Conservation (phyloP, 2,888 invertebrate species). For the Chalcosyrphus nemorum region DNA sequence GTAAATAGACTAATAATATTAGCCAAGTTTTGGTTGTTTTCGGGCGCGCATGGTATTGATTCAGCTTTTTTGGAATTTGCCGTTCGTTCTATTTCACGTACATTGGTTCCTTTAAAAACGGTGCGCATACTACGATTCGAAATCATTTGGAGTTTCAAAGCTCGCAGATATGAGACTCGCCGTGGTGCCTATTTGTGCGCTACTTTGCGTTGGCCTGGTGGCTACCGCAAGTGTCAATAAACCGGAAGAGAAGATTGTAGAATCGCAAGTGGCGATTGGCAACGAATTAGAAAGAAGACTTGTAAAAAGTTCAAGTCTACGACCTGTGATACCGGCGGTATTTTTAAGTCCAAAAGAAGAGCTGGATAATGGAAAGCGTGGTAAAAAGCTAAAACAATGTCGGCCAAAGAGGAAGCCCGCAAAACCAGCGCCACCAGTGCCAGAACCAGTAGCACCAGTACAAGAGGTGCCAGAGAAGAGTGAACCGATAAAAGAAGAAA, state of each 20-base stretch:
- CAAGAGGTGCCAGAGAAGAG: neutral
- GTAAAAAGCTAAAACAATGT: slow-evolving; percentile 17
- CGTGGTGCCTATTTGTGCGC: slow-evolving; percentile 58
- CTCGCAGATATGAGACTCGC: slow-evolving; percentile 54
- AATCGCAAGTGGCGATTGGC: neutral
- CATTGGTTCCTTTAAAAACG: slow-evolving; percentile 44
- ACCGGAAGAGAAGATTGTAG: neutral
- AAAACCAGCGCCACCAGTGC: neutral
- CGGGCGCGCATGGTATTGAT: slow-evolving; percentile 28
- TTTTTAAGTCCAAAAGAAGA: neutral
- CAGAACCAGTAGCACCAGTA: neutral
- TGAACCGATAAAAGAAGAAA: neutral
- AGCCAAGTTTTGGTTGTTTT: slow-evolving; percentile 17
- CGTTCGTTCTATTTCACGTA: neutral
- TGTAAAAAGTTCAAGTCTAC: neutral
- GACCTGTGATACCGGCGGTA: neutral
- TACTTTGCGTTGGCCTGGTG: slow-evolving; percentile 35
- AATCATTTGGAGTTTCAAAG: slow-evolving; percentile 45
- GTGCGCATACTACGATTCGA: neutral
- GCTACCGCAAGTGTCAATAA: slow-evolving; percentile 48
- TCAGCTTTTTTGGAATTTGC: slow-evolving; percentile 40
- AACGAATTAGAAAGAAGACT: neutral
- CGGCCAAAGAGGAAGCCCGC: slow-evolving; percentile 8
- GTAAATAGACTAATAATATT: too few species aligned
- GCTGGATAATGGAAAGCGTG: neutral